Base-by-base conservation (phyloP, 2,888 invertebrate species). In the Podabrus alpinus region DNA sequence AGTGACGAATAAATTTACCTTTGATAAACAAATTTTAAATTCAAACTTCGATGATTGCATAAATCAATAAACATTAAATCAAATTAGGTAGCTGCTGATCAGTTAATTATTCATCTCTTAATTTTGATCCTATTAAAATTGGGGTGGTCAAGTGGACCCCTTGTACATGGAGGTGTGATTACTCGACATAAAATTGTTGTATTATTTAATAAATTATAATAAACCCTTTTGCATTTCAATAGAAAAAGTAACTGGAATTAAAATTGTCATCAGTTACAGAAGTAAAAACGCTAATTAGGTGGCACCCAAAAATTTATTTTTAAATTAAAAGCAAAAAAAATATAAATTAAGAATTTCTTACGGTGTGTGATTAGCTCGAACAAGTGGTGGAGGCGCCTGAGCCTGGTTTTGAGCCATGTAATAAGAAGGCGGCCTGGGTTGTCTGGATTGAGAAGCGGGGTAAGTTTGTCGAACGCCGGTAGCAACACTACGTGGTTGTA, bases 351-450 rank as follows among this genome's bases (percentile, higher is more conserved):
- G 7, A 61, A 45, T 59, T 66, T 76, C 77, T 75, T 76, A 77
- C 75, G 68, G 71, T 59, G 45, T 45, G 11, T 73, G 77, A 60
- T 59, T 75, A 68, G 89, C 87, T 85, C 90, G 86, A 79, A 90
- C 88, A 79, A 91, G 86, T 80, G 90, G 90, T 80, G 90, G 90
- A 72, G 88, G 88, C 83, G 88, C 89, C 82, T 84, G 85, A 59
- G 82, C 78, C 81, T 85, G 88, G 83, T 88, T 88, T 82, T 84
- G 85, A 64, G 82, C 78, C 81, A 85, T 83, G 78, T 80, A 83
- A 74, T 83, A 86, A 71, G 84, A 85, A 1, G 81, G 77, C 21
- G 85, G 84, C 68, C 86, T 80, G 79, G 84, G 82, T 69, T 85
- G 85, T 68, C 85, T 78, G 15, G 82, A 77, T 80, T 87, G 76